Percentiles rank a stretch among this genome's conserved stretches.
These are phyloP conservation scores for Glareola pratincola DNA, from an alignment of 2,113 vertebrate species.

Conservation along the genomic window DNA sequence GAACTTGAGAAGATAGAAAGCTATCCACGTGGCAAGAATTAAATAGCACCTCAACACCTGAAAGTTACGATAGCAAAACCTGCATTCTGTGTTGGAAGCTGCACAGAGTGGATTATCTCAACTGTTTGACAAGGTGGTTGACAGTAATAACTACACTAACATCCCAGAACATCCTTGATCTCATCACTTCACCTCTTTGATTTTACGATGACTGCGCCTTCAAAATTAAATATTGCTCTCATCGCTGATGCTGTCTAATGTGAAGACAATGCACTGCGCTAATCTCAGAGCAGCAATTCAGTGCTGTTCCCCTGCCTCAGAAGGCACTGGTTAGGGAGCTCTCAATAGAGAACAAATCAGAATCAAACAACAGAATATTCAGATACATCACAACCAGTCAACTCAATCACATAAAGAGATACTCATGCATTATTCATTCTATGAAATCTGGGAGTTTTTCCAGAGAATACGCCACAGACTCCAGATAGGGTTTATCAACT, in stretches of 20 bases:
- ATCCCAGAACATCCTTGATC: constrained; percentile 46
- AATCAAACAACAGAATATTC: constrained; percentile 62
- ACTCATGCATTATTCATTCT: constrained; percentile 71
- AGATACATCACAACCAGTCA: constrained; percentile 33
- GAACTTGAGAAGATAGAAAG: not conserved
- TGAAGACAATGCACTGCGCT: constrained; percentile 4
- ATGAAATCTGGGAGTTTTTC: constrained; percentile 67
- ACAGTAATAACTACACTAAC: constrained; percentile 49
- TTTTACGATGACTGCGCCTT: constrained; percentile 3
- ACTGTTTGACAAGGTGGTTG: constrained; percentile 50
- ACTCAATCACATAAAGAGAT: constrained; percentile 39
- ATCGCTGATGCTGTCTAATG: constrained; percentile 28
- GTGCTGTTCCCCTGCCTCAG: not conserved
- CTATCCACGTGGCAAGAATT: not conserved
- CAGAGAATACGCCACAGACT: constrained; percentile 60
- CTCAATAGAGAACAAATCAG: constrained; percentile 36
- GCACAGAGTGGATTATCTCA: constrained; percentile 23
- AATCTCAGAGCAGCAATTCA: not conserved
- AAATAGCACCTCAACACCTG: not conserved
- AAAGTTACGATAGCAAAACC: constrained; percentile 29
- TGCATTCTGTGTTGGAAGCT: not conserved
- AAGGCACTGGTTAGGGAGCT: constrained; percentile 11
- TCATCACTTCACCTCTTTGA: constrained; percentile 50
- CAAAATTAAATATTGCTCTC: constrained; percentile 54
- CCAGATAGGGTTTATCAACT: constrained; percentile 59